A percentile compares a stretch with the other conserved stretches of the same genome.
Conservation (phyloP, 2,888 invertebrate genomes). For the Anthoptus insignis region DNA sequence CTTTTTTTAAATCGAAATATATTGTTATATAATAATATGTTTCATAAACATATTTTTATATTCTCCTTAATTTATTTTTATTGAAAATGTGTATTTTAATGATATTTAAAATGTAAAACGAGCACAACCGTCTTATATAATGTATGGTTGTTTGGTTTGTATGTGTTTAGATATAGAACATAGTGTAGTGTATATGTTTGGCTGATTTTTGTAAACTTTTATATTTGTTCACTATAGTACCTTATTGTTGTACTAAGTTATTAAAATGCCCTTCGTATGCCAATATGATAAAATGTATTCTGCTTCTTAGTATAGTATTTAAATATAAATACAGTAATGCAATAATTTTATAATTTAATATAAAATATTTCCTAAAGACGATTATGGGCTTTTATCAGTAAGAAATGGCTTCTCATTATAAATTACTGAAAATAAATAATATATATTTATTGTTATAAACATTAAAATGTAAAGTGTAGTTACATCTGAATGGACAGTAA, state of each 20-base stretch:
- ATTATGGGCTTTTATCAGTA: slow-evolving; percentile 1
- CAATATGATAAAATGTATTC: neutral
- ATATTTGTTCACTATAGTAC: neutral
- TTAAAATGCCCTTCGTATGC: neutral
- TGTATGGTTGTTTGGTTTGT: slow-evolving; percentile 24
- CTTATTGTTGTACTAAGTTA: neutral
- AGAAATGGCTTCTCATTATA: neutral
- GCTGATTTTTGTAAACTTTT: slow-evolving; percentile 12
- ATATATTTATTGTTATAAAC: neutral
- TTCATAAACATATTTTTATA: no score
- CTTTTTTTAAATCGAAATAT: no score
- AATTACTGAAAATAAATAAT: no score
- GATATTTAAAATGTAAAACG: neutral
- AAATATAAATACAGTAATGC: neutral
- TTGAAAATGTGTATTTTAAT: no score
- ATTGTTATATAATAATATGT: no score
- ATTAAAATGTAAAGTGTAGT: neutral
- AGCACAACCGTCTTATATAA: slow-evolving; percentile 15
- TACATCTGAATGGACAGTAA: neutral
- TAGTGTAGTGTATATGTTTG: slow-evolving; percentile 23
- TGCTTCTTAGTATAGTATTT: neutral
- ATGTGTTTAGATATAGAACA: slow-evolving; percentile 18
- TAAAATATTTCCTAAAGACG: no score
- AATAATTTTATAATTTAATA: no score
- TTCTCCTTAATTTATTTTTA: no score